Conservation (phyloP, 2,888 invertebrate genomes). For the Pardosa pseudoannulata region DNA sequence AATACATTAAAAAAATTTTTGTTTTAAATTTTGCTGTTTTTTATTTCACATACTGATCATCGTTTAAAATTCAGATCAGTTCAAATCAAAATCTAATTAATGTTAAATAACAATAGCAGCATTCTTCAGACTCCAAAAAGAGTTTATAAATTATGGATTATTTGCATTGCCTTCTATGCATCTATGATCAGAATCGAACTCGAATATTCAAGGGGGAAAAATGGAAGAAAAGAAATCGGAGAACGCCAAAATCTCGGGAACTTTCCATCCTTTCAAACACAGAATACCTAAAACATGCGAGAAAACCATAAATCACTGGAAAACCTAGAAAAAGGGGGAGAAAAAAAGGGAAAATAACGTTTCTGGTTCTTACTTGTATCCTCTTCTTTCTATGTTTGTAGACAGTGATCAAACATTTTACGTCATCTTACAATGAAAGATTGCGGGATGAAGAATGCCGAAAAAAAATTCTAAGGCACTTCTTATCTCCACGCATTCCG, state of each 20-base stretch:
- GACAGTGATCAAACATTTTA: conserved; percentile 61
- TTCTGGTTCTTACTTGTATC: conserved; percentile 7
- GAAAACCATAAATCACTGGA: conserved; percentile 44
- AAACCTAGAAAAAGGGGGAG: conserved; percentile 23
- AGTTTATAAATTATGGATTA: too few species aligned
- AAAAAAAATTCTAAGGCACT: background rate
- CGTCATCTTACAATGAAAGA: conserved; percentile 51
- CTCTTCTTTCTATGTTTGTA: conserved; percentile 43
- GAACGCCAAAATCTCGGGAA: conserved; percentile 46
- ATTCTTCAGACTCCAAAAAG: too few species aligned
- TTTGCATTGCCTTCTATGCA: background rate
- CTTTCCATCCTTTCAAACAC: conserved; percentile 36
- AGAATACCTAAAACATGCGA: conserved; percentile 49
- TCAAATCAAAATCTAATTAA: too few species aligned
- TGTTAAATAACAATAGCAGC: too few species aligned
- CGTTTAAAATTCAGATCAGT: too few species aligned
- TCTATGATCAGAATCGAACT: background rate
- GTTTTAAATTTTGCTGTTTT: too few species aligned
- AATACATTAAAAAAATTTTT: too few species aligned
- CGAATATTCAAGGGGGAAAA: background rate
- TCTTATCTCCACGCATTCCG: too few species aligned
- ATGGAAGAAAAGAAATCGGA: background rate
- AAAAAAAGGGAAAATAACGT: conserved; percentile 3
- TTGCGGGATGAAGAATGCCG: conserved; percentile 18
- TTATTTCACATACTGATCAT: too few species aligned